Percentiles rank a stretch among this genome's conserved stretches.
Conservation (phyloP, 2,888 invertebrate species). For the Diarsia dahlii region DNA sequence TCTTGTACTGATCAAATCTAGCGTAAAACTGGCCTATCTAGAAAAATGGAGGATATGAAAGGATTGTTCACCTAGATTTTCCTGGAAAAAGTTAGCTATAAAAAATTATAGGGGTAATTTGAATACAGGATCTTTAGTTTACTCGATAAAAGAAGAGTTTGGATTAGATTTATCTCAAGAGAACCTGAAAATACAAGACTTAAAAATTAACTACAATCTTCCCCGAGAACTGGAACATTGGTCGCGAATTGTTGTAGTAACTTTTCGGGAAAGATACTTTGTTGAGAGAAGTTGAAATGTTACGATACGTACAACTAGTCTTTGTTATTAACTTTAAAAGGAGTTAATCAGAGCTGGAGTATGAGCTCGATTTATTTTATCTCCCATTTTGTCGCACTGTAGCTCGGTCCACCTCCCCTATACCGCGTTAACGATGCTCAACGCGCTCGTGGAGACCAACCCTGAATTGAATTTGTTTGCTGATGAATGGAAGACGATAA, state of each 20-base stretch:
- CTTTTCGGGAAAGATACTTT: constrained; percentile 2
- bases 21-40: constrained; percentile 7
- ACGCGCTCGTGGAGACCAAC: too few species aligned
- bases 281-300: neutral
- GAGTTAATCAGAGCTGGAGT: neutral
- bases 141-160: neutral
- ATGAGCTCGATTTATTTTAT: neutral
- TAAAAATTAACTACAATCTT: neutral
- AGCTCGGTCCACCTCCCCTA: too few species aligned
- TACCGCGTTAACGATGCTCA: too few species aligned
- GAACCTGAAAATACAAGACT: neutral
- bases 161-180: constrained; percentile 7
- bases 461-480: too few species aligned
- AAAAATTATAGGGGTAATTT: neutral
- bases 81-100: neutral
- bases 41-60: constrained; percentile 2
- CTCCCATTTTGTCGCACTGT: too few species aligned
- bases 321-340: neutral
- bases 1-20: constrained; percentile 33
- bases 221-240: neutral
- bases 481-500: too few species aligned
- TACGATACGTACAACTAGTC: neutral
- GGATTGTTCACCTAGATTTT: constrained; percentile 1
- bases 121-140: constrained; percentile 9
- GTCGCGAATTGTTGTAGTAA: neutral